These are phyloP conservation scores for Phycodurus eques DNA, from an alignment of 2,113 vertebrate species.

Conservation along the genomic window DNA sequence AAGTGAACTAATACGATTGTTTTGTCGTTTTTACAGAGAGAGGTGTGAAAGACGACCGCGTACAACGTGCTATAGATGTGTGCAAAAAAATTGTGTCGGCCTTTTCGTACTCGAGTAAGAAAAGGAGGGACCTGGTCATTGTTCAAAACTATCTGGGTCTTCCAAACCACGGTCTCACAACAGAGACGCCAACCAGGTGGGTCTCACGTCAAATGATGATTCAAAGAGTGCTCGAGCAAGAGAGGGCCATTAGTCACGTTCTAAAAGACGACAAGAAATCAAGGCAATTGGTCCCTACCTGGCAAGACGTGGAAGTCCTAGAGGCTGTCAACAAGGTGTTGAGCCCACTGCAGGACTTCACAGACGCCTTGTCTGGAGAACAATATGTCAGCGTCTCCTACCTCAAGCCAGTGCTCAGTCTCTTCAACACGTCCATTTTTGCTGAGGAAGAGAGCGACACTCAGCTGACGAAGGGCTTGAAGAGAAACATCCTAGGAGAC, in stretches of 20 bases:
- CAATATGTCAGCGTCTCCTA: constrained; percentile 1
- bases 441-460: not conserved
- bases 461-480: not conserved
- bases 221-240: not conserved
- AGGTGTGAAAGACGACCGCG: not conserved
- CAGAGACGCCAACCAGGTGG: constrained; percentile 1
- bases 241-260: not conserved
- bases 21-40: not conserved
- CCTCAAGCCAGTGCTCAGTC: constrained; percentile 2
- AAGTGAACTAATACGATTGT: not conserved
- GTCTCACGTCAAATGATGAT: constrained; percentile 4
- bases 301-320: not conserved
- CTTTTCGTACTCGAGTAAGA: not conserved
- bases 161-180: not conserved
- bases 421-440: not conserved
- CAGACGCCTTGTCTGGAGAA: not conserved
- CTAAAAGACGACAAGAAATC: not conserved
- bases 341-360: not conserved
- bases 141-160: not conserved
- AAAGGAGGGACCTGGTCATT: not conserved
- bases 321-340: not conserved
- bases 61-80: not conserved
- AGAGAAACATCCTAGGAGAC: not conserved
- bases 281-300: not conserved
- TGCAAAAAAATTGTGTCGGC: constrained; percentile 4